A percentile compares a stretch with the other conserved stretches of the same genome.
Conservation (phyloP, 2,797 vertebrate species). For the Siniperca undulata region DNA sequence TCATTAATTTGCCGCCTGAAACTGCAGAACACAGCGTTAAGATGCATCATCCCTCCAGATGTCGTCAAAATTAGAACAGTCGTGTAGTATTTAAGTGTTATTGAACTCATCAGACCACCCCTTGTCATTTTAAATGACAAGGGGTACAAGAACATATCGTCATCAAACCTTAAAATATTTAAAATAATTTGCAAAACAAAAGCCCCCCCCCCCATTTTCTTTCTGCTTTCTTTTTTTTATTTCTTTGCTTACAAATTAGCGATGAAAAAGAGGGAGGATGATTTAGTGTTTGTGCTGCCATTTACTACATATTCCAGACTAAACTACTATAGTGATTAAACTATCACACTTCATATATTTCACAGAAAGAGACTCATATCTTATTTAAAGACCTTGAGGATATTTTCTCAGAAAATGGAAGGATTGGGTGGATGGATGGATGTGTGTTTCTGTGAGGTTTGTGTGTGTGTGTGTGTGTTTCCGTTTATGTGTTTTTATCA, state of each 20-base stretch:
- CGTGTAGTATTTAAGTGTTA: not conserved
- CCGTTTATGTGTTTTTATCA: not conserved
- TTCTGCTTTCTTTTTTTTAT: not conserved
- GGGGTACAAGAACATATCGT: not conserved
- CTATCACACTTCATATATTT: conserved; percentile 10
- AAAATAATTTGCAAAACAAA: not conserved
- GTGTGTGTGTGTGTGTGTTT: not conserved
- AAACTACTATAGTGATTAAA: not conserved
- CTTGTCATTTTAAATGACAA: not conserved
- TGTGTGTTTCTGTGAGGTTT: not conserved
- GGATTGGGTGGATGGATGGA: not conserved
- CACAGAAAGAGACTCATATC: conserved; percentile 4
- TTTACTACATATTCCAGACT: not conserved
- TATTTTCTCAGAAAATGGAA: not conserved
- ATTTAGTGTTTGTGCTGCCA: not conserved
- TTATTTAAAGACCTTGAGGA: conserved; percentile 10
- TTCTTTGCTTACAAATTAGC: not conserved
- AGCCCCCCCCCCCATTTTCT: not conserved
- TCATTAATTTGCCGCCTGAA: no score
- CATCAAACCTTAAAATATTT: not conserved
- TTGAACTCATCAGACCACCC: no score
- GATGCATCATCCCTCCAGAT: not conserved
- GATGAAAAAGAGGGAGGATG: not conserved
- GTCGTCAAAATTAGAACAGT: not conserved
- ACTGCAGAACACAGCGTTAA: not conserved